phyloP scores from a whole-genome alignment of 2,888 invertebrate genomes.

The Ectemnius cavifrons region DNA sequence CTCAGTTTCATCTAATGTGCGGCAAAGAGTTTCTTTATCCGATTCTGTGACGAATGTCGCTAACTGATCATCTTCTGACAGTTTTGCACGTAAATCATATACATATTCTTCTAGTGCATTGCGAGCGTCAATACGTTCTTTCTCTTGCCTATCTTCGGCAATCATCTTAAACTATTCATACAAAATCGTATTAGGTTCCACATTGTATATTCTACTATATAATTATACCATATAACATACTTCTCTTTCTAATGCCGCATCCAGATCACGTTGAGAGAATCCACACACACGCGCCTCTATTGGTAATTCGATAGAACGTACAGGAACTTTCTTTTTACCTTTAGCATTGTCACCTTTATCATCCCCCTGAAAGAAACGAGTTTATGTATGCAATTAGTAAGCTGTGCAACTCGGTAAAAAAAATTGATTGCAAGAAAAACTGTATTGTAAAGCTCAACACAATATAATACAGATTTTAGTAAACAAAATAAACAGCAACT shows the following conservation, averaged over 20 bases:
- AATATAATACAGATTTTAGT: background rate
- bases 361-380: constrained; percentile 67
- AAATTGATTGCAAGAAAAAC: constrained; percentile 32
- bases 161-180: constrained; percentile 86
- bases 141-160: constrained; percentile 93
- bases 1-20: constrained; percentile 90
- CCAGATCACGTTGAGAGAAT: constrained; percentile 85
- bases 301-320: constrained; percentile 91
- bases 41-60: constrained; percentile 87
- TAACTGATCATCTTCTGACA: constrained; percentile 87
- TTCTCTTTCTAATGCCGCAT: constrained; percentile 89
- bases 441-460: background rate
- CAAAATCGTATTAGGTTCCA: constrained; percentile 10
- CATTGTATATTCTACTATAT: too few relatives aligned
- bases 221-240: constrained; percentile 75
- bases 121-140: constrained; percentile 95
- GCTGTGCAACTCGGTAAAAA: constrained; percentile 16
- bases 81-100: constrained; percentile 95
- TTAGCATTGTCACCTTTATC: constrained; percentile 81
- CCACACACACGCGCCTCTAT: constrained; percentile 88
- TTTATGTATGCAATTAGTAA: constrained; percentile 14
- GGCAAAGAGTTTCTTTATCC: constrained; percentile 83
- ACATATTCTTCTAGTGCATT: constrained; percentile 99
- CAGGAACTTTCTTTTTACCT: constrained; percentile 86
- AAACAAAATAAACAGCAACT: background rate